phyloP scores from a whole-genome alignment of 2,888 invertebrate genomes.

The Blomia tropicalis region DNA sequence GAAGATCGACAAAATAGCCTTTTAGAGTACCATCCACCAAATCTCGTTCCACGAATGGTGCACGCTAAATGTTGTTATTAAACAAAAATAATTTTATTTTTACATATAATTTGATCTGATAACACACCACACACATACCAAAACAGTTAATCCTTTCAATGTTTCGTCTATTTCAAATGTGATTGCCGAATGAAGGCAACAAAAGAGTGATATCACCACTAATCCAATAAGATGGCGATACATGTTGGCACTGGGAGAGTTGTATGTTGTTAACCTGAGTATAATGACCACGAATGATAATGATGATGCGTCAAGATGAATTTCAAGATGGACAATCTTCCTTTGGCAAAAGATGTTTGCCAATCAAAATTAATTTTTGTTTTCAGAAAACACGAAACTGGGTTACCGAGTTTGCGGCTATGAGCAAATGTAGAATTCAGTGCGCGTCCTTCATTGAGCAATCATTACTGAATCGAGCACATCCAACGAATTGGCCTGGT shows the following conservation, averaged over 20 bases:
- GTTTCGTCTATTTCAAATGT: too few relatives aligned
- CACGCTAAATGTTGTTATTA: background rate
- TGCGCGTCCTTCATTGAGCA: slow-evolving; percentile 7
- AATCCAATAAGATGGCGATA: too few relatives aligned
- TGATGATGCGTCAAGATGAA: background rate
- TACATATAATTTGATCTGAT: too few relatives aligned
- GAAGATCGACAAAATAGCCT: slow-evolving; percentile 82
- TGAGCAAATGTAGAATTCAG: too few relatives aligned
- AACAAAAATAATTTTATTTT: background rate
- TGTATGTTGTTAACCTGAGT: background rate
- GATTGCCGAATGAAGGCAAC: too few relatives aligned
- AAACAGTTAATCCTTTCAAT: background rate
- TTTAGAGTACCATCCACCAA: slow-evolving; percentile 56
- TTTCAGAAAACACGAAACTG: too few relatives aligned
- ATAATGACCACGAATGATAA: background rate
- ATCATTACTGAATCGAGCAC: background rate
- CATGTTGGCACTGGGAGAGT: slow-evolving; percentile 3
- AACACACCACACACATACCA: slow-evolving; percentile 11
- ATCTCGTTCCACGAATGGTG: slow-evolving; percentile 36
- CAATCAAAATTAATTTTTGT: too few relatives aligned
- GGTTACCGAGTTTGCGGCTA: too few relatives aligned
- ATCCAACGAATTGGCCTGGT: background rate
- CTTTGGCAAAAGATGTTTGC: too few relatives aligned
- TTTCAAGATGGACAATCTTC: background rate
- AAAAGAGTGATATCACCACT: too few relatives aligned